Evolutionary conservation across 2,888 invertebrate genomes (phyloP), one percentile per base, ranked within the genome.

Genomic region (Trisateles emortualis): DNA sequence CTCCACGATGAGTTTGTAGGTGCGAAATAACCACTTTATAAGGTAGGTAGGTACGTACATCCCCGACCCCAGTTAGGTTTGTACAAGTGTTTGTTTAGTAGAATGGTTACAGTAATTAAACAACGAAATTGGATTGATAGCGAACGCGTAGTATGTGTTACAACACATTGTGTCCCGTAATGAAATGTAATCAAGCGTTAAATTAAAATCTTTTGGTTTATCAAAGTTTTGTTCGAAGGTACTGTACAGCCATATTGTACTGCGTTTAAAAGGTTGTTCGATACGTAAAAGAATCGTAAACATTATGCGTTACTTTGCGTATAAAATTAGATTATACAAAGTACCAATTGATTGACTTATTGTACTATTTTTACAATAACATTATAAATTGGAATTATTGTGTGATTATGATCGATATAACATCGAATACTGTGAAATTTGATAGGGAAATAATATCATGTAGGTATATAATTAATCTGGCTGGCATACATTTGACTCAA

Each of bases 31-130:
- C 72, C 51, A 45, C 44, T 47, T 41, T 36, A 35, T 11, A 26
- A 41, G 40, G 11, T 53, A 54, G 17, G 30, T 59, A 38, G 22
- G 14, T 51, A 47, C 26, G 26, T 50, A 54, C 30, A 16, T 42
- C 33, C 42, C 52, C 45, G 44, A 13, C 41, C 57, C 55, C 52
- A 35, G 30, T 43, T 50, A 39, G 43, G 47, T 26, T 32, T 57
- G 51, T 55, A 47, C 44, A 56, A 66, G 60, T 63, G 73, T 73
- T 72, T 74, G 73, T 72, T 66, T 76, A 72, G 69, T 68, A 68
- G 51, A 78, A 79, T 74, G 83, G 86, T 85, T 85, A 84, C 82
- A 83, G 80, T 83, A 83, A 86, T 86, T 84, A 86, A 86, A 83
- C 81, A 78, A 74, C 76, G 76, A 78, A 86, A 84, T 85, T 78